Evolutionary conservation across 2,113 vertebrate genomes (phyloP).

Genomic region (Ia io): DNA sequence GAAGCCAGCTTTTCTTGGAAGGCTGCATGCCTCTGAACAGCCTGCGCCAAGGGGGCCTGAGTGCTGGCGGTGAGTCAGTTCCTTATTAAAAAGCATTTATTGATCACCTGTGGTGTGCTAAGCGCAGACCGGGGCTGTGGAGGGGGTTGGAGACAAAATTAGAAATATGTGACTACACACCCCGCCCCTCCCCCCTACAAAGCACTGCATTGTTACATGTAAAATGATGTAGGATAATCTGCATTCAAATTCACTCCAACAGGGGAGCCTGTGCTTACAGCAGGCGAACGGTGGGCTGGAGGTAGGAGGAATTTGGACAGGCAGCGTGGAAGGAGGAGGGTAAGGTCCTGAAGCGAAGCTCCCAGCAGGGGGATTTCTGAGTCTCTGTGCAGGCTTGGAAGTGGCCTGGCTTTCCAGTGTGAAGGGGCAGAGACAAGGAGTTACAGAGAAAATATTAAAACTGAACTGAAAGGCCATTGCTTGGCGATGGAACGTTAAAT

Average conservation of each 20-base stretch:
- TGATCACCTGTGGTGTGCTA: slow-evolving; percentile 40
- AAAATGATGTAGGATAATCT: neutral
- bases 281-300: neutral
- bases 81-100: slow-evolving; percentile 53
- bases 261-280: neutral
- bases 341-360: neutral
- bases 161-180: neutral
- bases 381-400: neutral
- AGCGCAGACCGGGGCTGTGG: neutral
- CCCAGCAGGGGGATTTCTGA: neutral
- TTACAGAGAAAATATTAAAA: neutral
- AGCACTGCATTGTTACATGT: neutral
- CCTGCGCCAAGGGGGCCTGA: neutral
- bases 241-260: neutral
- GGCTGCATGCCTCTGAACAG: slow-evolving; percentile 17
- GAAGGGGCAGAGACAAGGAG: neutral
- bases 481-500: neutral
- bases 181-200: neutral
- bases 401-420: neutral
- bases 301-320: neutral
- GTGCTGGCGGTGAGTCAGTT: slow-evolving; percentile 48
- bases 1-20: slow-evolving; percentile 43
- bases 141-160: neutral
- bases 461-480: neutral
- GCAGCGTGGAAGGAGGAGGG: neutral